phyloP scores from a whole-genome alignment of 2,888 invertebrate genomes.

The Lasioglossum figueresi region DNA sequence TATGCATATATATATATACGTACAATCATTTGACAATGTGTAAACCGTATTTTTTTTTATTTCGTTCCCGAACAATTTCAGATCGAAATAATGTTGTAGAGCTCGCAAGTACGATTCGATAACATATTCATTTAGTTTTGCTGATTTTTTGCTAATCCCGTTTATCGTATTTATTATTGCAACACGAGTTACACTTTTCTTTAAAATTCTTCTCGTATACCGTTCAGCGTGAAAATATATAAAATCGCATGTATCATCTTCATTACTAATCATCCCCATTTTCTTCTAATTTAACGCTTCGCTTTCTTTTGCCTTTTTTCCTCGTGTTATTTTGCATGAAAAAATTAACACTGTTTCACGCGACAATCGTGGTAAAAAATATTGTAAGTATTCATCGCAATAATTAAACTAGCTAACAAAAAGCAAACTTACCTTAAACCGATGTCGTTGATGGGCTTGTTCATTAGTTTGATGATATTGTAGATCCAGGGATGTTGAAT shows the following conservation, averaged over 20 bases:
- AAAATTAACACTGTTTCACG: background rate
- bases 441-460: background rate
- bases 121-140: slow-evolving; percentile 56
- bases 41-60: slow-evolving; percentile 61
- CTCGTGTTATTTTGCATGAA: background rate
- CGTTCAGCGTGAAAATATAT: slow-evolving; percentile 67
- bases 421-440: background rate
- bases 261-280: slow-evolving; percentile 3
- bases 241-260: slow-evolving; percentile 54
- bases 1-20: slow-evolving; percentile 63
- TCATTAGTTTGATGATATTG: slow-evolving; percentile 44
- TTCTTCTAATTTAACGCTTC: slow-evolving; percentile 15
- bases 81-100: slow-evolving; percentile 56
- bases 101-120: slow-evolving; percentile 66
- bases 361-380: background rate
- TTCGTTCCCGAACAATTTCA: slow-evolving; percentile 66
- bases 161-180: slow-evolving; percentile 44
- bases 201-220: no score
- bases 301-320: slow-evolving; percentile 11
- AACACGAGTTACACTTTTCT: slow-evolving; percentile 30
- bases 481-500: slow-evolving; percentile 69
- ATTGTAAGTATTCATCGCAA: background rate
- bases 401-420: background rate
- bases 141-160: slow-evolving; percentile 43
- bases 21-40: slow-evolving; percentile 56